Conservation (phyloP, 2,888 invertebrate species). For the Hydriomena furcata region DNA sequence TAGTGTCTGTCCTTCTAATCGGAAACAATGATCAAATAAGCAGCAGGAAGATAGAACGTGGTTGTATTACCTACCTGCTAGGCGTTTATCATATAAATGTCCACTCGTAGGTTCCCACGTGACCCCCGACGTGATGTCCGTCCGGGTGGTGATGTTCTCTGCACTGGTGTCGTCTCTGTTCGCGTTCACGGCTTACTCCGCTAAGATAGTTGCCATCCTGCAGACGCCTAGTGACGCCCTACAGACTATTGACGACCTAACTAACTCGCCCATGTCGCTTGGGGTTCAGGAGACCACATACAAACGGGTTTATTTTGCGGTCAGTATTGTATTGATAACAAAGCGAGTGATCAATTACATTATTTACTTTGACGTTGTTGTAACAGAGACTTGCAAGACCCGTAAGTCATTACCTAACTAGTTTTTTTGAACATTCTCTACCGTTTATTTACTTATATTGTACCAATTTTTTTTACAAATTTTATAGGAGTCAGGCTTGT, state of each 20-base stretch:
- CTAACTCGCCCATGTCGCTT: slow-evolving; percentile 79
- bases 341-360: no score
- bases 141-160: slow-evolving; percentile 80
- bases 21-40: no score
- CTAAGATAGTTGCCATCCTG: slow-evolving; percentile 85
- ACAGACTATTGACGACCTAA: slow-evolving; percentile 79
- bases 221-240: slow-evolving; percentile 85
- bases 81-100: neutral
- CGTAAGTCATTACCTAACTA: neutral
- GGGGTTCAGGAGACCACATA: slow-evolving; percentile 85
- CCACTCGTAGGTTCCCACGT: slow-evolving; percentile 68
- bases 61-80: no score
- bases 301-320: slow-evolving; percentile 82
- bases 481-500: no score
- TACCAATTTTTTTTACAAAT: no score
- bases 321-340: no score
- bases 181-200: slow-evolving; percentile 86
- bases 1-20: no score
- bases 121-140: slow-evolving; percentile 72
- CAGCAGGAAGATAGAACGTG: no score
- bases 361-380: neutral
- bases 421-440: no score
- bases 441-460: no score
- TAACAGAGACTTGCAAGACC: no score
- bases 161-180: slow-evolving; percentile 82